phyloP scores from a whole-genome alignment of 92 coral and sea anemone species.

The Muricea muricata region DNA sequence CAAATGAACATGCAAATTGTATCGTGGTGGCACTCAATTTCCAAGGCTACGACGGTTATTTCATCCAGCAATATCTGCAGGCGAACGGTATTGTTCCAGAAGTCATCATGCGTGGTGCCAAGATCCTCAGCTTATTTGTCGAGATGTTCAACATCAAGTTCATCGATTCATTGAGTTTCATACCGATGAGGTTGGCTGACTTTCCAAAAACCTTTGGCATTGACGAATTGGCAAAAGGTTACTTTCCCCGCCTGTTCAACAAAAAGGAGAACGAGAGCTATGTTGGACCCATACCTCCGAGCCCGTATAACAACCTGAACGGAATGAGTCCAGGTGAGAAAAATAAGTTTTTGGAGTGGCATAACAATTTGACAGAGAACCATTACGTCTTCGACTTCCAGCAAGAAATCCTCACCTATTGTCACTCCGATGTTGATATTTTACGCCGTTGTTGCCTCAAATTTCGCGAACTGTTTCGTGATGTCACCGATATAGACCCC shows the following conservation, averaged over 20 bases:
- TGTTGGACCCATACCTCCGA: conserved; percentile 41
- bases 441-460: too few relatives aligned
- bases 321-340: too few relatives aligned
- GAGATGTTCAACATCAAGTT: too few relatives aligned
- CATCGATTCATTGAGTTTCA: not conserved
- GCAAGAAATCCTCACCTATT: too few relatives aligned
- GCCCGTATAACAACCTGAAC: not conserved
- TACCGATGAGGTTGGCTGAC: not conserved
- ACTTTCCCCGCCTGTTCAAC: conserved; percentile 5
- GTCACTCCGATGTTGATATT: too few relatives aligned
- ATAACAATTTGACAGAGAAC: too few relatives aligned
- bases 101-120: not conserved
- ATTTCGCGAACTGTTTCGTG: too few relatives aligned
- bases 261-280: not conserved
- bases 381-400: too few relatives aligned
- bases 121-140: not conserved
- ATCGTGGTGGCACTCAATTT: not conserved
- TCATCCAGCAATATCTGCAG: not conserved
- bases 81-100: not conserved
- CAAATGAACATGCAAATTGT: not conserved
- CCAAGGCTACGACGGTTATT: not conserved
- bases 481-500: too few relatives aligned
- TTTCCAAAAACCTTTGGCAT: conserved; percentile 3
- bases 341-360: too few relatives aligned
- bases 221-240: conserved; percentile 37